Evolutionary conservation across 2,888 invertebrate species (phyloP), one percentile per base, ranked within the genome.

Genomic region (Ditula angustiorana): DNA sequence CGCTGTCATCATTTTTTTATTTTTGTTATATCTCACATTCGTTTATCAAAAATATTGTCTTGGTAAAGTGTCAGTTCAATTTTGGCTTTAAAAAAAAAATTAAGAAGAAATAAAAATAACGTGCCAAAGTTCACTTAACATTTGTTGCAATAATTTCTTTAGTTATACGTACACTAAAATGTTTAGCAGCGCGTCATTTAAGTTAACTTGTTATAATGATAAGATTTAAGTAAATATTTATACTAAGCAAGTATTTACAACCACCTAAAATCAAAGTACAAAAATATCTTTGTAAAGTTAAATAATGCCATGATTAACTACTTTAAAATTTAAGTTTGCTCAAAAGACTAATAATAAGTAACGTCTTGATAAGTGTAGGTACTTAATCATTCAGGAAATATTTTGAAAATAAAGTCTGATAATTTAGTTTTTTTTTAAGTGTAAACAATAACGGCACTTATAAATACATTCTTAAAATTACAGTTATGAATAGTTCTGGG

Each of bases 121-220:
- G 87, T 88, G 89, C 88, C 89, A 90, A 90, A 90, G 88, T 79
- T 77, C 70, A 80, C 77, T 74, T 74, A 74, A 78, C 74, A 73
- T 78, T 46, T 81, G 80, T 84, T 86, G 86, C 85, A 88, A 88
- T 86, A 83, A 76, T 71, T 72, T 72, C 65, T 65, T 71, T 70
- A 72, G 47, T 50, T 58, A 59, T n/a, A 46, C 24, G 8, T 19
- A 28, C 33, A 60, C 21, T 49, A 5, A 44, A 52, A 41, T 24
- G 5, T 60, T 24, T 60, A 33, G 61, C 41, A 19, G 47, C 64
- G 16, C 61, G 64, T 57, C 62, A 67, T 55, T 47, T 59, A 62
- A 66, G 69, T 60, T 65, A 50, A 66, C 46, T 63, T 61, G 61
- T 61, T 66, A 60, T 66, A 66, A 49, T 59, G 33, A 56, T 59